Percentiles rank a stretch among this genome's conserved stretches.
Evolutionary conservation across 2,797 vertebrate genomes (phyloP).

Genomic region (Ptychobarbus kaznakovi): DNA sequence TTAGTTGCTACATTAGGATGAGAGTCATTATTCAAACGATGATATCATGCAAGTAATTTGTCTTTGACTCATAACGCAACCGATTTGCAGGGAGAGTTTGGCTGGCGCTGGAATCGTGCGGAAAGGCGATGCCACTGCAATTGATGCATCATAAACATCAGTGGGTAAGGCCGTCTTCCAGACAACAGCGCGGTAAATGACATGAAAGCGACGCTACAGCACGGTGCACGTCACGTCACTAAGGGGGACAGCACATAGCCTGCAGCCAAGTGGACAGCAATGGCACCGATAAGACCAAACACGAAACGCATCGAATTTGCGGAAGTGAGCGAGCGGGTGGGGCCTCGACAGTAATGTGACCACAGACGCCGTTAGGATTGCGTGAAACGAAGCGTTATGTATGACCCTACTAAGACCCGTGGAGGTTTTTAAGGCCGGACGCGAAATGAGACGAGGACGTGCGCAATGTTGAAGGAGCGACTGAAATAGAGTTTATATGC

Average conservation of each 20-base stretch:
- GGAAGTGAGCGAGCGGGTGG: conserved; percentile 76
- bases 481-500: conserved; percentile 61
- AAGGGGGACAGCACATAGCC: conserved; percentile 49
- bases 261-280: conserved; percentile 48
- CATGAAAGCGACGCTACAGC: conserved; percentile 17
- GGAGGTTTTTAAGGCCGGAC: conserved; percentile 45
- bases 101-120: background rate
- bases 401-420: conserved; percentile 69
- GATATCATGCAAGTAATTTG: background rate
- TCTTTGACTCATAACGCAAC: background rate
- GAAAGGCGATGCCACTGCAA: conserved; percentile 19
- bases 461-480: conserved; percentile 68
- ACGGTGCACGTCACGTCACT: conserved; percentile 49
- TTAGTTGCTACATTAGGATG: background rate
- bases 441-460: conserved; percentile 39
- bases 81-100: background rate
- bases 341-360: conserved; percentile 74
- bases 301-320: conserved; percentile 63
- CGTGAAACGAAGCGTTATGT: conserved; percentile 71
- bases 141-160: conserved; percentile 15
- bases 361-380: conserved; percentile 70
- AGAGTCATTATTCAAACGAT: background rate
- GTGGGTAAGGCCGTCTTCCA: conserved; percentile 9
- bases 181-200: conserved; percentile 35
- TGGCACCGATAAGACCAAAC: conserved; percentile 53